phyloP scores from a whole-genome alignment of 2,797 vertebrate species.

The Hozukius guyotensis region DNA sequence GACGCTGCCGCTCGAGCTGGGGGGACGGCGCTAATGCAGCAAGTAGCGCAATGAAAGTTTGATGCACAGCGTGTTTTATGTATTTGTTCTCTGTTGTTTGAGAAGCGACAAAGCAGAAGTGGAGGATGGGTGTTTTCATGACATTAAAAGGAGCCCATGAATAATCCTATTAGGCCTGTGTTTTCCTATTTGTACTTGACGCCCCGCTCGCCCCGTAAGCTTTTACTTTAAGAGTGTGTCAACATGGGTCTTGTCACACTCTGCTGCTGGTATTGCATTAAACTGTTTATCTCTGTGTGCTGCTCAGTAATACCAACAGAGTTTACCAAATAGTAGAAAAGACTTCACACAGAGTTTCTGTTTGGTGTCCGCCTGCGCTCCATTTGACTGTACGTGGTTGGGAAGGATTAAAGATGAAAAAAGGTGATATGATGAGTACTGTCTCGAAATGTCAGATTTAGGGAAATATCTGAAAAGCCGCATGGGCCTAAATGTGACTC shows the following conservation, averaged over 20 bases:
- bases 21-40: conserved; percentile 59
- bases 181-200: conserved; percentile 63
- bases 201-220: conserved; percentile 18
- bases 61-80: conserved; percentile 57
- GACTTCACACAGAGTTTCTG: not conserved
- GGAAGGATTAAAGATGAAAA: not conserved
- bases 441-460: not conserved
- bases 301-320: not conserved
- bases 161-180: conserved; percentile 65
- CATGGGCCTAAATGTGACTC: not conserved
- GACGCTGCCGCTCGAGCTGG: conserved; percentile 1
- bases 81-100: conserved; percentile 62
- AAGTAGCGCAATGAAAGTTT: conserved; percentile 71
- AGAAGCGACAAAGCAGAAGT: conserved; percentile 18
- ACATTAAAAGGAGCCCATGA: conserved; percentile 73
- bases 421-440: not conserved
- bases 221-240: conserved; percentile 60
- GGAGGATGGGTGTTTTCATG: conserved; percentile 56
- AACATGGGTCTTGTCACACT: conserved; percentile 44
- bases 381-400: not conserved
- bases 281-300: conserved; percentile 15
- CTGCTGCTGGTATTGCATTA: conserved; percentile 19
- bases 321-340: conserved; percentile 9
- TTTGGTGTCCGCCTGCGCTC: not conserved
- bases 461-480: not conserved